Evolutionary conservation across 2,113 vertebrate genomes (phyloP).

Genomic region (Acanthisitta chloris): DNA sequence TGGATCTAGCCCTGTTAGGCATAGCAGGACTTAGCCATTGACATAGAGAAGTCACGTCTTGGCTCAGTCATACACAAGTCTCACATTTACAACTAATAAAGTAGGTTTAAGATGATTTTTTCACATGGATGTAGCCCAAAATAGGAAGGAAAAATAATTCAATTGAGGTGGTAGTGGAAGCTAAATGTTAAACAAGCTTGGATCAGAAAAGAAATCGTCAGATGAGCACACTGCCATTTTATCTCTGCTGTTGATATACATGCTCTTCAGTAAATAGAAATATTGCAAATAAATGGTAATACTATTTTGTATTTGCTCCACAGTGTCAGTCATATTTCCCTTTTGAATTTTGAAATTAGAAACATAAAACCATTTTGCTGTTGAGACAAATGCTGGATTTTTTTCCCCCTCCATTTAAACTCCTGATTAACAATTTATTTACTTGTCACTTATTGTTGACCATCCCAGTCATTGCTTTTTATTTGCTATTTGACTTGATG

Average conservation of each 20-base stretch:
- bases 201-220: background rate
- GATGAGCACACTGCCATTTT: conserved; percentile 35
- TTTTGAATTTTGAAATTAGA: background rate
- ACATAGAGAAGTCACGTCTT: background rate
- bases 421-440: background rate
- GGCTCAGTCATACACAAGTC: background rate
- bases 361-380: background rate
- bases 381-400: background rate
- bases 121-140: background rate
- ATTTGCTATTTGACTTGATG: background rate
- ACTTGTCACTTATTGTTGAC: background rate
- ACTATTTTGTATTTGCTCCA: background rate
- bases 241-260: background rate
- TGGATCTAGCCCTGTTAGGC: background rate
- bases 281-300: background rate
- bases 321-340: background rate
- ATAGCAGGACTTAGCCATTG: background rate
- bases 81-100: background rate
- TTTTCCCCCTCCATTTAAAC: background rate
- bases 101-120: background rate
- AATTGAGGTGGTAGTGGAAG: background rate
- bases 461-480: background rate
- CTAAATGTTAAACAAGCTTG: background rate
- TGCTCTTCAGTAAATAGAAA: background rate
- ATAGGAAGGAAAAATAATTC: conserved; percentile 9